Percentiles rank a stretch among this genome's conserved stretches.
These are phyloP conservation scores for Pomacea canaliculata DNA, from an alignment of 2,888 invertebrate genomes.

Conservation along the genomic window DNA sequence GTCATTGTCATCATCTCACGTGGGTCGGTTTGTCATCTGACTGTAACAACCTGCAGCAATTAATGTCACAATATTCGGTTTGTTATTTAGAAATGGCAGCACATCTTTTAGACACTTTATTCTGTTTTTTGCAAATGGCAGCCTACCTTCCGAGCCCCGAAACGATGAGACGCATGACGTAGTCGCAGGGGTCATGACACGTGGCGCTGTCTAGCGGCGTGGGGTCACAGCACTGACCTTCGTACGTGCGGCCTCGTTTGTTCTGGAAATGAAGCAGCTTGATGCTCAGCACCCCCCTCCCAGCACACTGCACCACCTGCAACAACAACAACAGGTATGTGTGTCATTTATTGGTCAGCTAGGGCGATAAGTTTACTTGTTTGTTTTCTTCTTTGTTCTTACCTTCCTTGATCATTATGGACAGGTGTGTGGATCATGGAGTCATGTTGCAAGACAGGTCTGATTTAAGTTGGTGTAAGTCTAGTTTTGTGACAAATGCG, in stretches of 20 bases:
- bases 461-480: no score
- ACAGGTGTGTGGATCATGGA: no score
- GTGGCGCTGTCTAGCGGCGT: slow-evolving; percentile 16
- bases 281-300: slow-evolving; percentile 40
- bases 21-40: no score
- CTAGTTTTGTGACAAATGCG: no score
- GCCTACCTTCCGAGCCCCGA: slow-evolving; percentile 44
- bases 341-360: background rate
- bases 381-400: background rate
- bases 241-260: slow-evolving; percentile 38
- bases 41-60: no score
- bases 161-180: slow-evolving; percentile 45
- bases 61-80: no score
- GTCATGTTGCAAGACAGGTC: no score
- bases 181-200: slow-evolving; percentile 43
- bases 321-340: background rate
- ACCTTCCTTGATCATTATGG: no score
- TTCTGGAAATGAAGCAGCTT: slow-evolving; percentile 40
- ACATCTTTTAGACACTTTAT: no score
- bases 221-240: slow-evolving; percentile 44
- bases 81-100: no score
- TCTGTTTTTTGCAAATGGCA: background rate
- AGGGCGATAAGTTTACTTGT: background rate
- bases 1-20: no score
- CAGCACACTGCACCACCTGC: background rate